Conservation (phyloP, 2,113 vertebrate genomes). For the Microtus richardsoni region DNA sequence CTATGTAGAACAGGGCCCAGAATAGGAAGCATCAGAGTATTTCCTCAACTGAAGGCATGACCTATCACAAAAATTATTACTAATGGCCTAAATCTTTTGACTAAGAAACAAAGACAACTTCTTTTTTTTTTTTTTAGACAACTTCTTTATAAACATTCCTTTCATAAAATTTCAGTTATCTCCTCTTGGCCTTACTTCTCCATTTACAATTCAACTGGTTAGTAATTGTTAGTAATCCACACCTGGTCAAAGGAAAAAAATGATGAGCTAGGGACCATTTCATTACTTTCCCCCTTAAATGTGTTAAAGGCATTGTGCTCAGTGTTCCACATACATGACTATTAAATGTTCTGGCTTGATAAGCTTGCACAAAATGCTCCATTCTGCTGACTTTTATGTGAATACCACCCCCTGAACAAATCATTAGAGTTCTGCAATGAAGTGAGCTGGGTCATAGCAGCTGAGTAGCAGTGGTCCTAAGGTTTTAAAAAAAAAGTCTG, state of each 20-base stretch:
- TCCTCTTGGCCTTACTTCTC: not conserved
- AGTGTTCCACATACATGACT: not conserved
- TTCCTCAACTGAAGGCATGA: not conserved
- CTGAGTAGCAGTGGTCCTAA: not conserved
- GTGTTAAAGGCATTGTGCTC: not conserved
- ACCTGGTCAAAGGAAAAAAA: not conserved
- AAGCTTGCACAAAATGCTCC: not conserved
- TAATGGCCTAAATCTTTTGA: not conserved
- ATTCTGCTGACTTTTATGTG: not conserved
- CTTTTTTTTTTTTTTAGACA: too few relatives aligned
- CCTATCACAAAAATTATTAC: not conserved
- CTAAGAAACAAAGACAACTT: not conserved
- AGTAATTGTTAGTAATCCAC: not conserved
- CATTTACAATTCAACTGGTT: not conserved
- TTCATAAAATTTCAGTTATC: not conserved
- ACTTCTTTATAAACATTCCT: not conserved
- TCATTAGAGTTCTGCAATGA: not conserved
- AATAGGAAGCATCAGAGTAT: not conserved
- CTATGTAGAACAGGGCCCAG: not conserved
- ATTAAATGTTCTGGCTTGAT: not conserved
- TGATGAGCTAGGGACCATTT: not conserved
- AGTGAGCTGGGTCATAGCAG: not conserved
- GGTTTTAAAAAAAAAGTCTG: not conserved
- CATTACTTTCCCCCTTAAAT: too few relatives aligned
- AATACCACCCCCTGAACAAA: not conserved